Conservation (phyloP, 2,113 vertebrate species). For the Takifugu bimaculatus region DNA sequence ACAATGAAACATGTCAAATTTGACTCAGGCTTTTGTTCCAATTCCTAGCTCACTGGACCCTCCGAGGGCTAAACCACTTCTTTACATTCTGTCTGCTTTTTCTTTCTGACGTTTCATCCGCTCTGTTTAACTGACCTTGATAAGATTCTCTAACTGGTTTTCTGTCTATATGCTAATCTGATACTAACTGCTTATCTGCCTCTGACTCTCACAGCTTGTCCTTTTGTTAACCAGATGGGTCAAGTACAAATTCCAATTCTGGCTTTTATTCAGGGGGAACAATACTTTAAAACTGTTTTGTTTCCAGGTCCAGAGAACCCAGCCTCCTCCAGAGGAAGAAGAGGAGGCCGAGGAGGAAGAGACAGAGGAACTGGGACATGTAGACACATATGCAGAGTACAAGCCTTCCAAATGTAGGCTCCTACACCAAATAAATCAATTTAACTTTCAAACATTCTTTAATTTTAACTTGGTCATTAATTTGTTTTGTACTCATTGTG, state of each 20-base stretch:
- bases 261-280: neutral
- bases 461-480: too few species aligned
- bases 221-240: slow-evolving; percentile 14
- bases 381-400: slow-evolving; percentile 95
- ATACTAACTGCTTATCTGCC: slow-evolving; percentile 13
- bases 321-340: slow-evolving; percentile 82
- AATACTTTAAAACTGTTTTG: slow-evolving; percentile 12
- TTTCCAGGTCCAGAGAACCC: slow-evolving; percentile 65
- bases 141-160: neutral
- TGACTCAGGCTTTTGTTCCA: too few species aligned
- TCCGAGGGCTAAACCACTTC: too few species aligned
- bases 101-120: neutral
- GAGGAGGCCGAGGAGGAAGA: slow-evolving; percentile 93
- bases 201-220: slow-evolving; percentile 4
- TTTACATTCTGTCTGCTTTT: too few species aligned
- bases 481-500: too few species aligned
- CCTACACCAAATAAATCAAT: neutral
- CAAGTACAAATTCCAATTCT: neutral
- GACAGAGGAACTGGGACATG: slow-evolving; percentile 90
- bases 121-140: neutral
- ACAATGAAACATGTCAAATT: too few species aligned
- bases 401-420: slow-evolving; percentile 89
- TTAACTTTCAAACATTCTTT: neutral
- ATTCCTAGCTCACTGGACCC: too few species aligned
- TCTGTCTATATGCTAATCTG: neutral